Conservation (phyloP, 1,140 invertebrate species). For the Tribolium castaneum region DNA sequence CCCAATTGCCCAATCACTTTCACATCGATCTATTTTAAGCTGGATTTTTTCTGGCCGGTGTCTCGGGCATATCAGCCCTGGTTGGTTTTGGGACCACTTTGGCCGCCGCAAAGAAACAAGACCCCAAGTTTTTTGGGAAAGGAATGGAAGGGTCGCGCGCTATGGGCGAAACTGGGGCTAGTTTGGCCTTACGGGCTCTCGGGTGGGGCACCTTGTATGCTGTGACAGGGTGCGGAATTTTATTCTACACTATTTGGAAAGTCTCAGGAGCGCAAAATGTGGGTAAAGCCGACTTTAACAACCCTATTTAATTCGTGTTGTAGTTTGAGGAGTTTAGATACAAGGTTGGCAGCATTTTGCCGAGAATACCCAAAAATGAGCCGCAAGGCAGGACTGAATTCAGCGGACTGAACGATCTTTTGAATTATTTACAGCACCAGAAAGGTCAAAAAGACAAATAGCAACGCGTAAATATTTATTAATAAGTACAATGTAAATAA, state of each 20-base stretch:
- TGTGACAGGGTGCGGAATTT: constrained; percentile 80
- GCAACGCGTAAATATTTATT: not conserved
- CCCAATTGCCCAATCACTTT: not conserved
- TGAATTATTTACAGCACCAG: constrained; percentile 77
- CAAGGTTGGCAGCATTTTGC: constrained; percentile 78
- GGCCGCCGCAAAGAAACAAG: constrained; percentile 80
- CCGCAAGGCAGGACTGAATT: constrained; percentile 89
- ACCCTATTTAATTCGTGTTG: constrained; percentile 45
- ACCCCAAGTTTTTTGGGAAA: constrained; percentile 83
- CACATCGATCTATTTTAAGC: constrained; percentile 66
- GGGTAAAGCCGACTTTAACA: constrained; percentile 49
- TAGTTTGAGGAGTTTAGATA: constrained; percentile 78
- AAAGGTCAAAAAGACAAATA: constrained; percentile 60
- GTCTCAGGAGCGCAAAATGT: constrained; percentile 85
- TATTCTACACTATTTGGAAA: constrained; percentile 91
- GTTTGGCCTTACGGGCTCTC: constrained; percentile 84
- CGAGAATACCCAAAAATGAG: constrained; percentile 82
- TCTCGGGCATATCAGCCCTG: constrained; percentile 83
- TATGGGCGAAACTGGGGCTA: constrained; percentile 79
- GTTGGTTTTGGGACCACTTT: constrained; percentile 85
- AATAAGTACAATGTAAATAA: not conserved
- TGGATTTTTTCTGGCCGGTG: constrained; percentile 78
- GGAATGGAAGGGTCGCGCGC: constrained; percentile 74
- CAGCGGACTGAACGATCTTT: constrained; percentile 81
- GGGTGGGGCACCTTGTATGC: constrained; percentile 90